A percentile compares a stretch with the other conserved stretches of the same genome.
These are phyloP conservation scores for Pseudomyrmex sp. DNA, from an alignment of 1,140 invertebrate species.

Conservation along the genomic window DNA sequence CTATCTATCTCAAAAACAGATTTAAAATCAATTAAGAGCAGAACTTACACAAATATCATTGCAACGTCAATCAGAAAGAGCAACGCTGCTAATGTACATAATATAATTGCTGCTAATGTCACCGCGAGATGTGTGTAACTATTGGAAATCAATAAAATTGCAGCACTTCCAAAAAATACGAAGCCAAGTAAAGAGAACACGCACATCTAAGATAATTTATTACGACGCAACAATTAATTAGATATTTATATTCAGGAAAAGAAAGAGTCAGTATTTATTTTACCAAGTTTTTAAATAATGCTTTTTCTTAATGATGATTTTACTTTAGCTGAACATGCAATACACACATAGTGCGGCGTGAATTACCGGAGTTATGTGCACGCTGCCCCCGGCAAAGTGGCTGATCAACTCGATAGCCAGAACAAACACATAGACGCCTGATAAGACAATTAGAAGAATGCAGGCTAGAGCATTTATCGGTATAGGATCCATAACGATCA, in stretches of 20 bases:
- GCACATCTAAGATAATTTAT: slow-evolving; percentile 72
- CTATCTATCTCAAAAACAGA: background rate
- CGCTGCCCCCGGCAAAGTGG: slow-evolving; percentile 66
- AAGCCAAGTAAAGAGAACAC: slow-evolving; percentile 76
- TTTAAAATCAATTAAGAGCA: background rate
- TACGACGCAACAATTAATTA: background rate
- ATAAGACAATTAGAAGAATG: slow-evolving; percentile 73
- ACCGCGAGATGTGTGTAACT: background rate
- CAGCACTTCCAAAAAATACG: slow-evolving; percentile 31
- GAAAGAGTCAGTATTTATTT: background rate
- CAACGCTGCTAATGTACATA: slow-evolving; percentile 61
- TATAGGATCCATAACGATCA: slow-evolving; percentile 41
- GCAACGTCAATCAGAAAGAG: slow-evolving; percentile 76
- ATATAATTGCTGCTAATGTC: slow-evolving; percentile 42
- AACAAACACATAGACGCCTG: slow-evolving; percentile 74
- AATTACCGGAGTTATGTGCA: slow-evolving; percentile 74
- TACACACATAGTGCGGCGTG: background rate
- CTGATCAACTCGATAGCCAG: slow-evolving; percentile 75
- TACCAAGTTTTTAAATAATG: background rate
- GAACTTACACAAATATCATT: slow-evolving; percentile 74
- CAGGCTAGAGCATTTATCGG: slow-evolving; percentile 54
- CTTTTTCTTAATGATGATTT: background rate
- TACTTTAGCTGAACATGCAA: background rate
- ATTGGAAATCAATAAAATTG: background rate
- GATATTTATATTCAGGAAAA: background rate